Base-by-base conservation (phyloP, 2,888 invertebrate species). In the Julus scanicus region DNA sequence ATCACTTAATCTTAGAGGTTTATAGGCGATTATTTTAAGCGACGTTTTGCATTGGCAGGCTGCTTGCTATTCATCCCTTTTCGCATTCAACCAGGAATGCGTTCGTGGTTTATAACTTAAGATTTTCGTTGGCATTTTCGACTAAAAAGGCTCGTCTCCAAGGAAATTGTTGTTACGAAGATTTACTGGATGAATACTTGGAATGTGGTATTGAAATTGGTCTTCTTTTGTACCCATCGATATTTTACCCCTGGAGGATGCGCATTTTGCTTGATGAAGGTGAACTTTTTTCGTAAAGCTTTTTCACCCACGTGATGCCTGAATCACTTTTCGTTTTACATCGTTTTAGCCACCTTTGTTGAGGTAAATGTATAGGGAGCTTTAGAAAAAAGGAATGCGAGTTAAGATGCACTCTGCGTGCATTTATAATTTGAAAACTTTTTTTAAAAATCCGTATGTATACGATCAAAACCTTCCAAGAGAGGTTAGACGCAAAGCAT, bases 11-110 rank as follows among this genome's bases (percentile, higher is more conserved):
- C 71, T 71, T 9, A 13, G 71, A n/a, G 71, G 71, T 71, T 71
- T 71, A 71, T 71, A 71, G 71, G 29, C 71, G 71, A 71, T 71
- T 71, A 71, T 71, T 71, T 71, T 71, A 71, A 71, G 71, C 71
- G 71, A 29, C 71, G 71, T 71, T 71, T 71, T 71, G 29, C 71
- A 29, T 71, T 29, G 71, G 71, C 29, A 29, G 29, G 9, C 29
- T 71, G 71, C 71, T n/a, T 63, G 63, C 29, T 63, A 71, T 29
- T 9, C 71, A 11, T 6, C 20, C 6, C 9, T 6, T 17, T 8
- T 20, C 20, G 63, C 63, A 63, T 63, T 63, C 63, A 20, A 37
- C 71, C 6, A 71, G 1, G 29, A 29, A 71, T 71, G 71, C 9
- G n/a, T 20, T 63, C 63, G 63, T 63, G 63, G 63, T 63, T 63